Evolutionary conservation across 92 coral and sea anemone genomes (phyloP), one percentile per base, ranked within the genome.

Genomic region (Porites evermanni): DNA sequence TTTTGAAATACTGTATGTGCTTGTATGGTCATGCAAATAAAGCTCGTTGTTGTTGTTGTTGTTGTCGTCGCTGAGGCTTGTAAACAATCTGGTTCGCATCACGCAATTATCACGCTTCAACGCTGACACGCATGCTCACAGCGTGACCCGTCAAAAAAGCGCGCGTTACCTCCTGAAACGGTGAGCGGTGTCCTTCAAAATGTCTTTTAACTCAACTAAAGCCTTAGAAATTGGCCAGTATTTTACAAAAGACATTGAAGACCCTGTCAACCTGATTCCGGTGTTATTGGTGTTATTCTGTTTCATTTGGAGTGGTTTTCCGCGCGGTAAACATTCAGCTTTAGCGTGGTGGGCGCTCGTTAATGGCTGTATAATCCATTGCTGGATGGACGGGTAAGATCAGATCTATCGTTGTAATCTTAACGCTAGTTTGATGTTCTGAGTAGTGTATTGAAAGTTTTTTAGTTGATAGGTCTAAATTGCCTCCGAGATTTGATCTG

Each of bases 331-430:
- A 29, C 91, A 84, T 26, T 70, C 81, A 6, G 70, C 77, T 20
- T 89, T 92, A 7, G 98, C 99, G 0, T 78, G 89, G 86, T 96
- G 99, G 99, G 98, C 95, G 0, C 87, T 96, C 51, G 85, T 96
- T 68, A 96, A 96, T 84, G 99, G 90, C 74, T 92, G 96, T 81
- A 79, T 96, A 5, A 96, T 96, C 44, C 98, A 96, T 73, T 88
- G 93, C 64, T 96, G 98, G 96, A 92, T 96, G 98, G 98, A 96
- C 44, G 98, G 95, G 99, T 96, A 74, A 82, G 97, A 17, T 16
- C 6, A 17, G 16, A 84, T 17, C 51, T 69, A 21, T 10, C 14
- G 6, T 65, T 26, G 9, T 16, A 7, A 13, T 18, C 2, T 3
- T 38, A 38, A 64, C 21, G 32, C 13, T 12, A 12, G 53, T 26